Evolutionary conservation across 1,140 invertebrate species (phyloP).

Genomic region (Cotesia chilonis): DNA sequence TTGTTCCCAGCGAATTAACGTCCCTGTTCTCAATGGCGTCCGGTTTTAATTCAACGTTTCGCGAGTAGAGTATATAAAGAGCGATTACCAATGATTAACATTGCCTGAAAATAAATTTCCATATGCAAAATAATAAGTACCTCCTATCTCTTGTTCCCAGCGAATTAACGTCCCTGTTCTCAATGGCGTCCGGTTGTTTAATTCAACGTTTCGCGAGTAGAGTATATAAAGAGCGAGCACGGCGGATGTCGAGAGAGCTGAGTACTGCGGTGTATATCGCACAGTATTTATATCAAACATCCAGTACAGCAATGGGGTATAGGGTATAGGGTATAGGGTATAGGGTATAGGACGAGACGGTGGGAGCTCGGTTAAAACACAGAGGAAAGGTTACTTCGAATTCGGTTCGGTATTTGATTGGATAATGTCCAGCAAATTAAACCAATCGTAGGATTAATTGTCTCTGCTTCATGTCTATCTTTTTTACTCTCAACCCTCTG

Average conservation of each 20-base stretch:
- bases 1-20: slow-evolving; percentile 35
- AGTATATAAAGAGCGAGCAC: slow-evolving; percentile 23
- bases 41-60: slow-evolving; percentile 47
- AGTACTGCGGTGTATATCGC: background rate
- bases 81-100: slow-evolving; percentile 28
- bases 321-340: slow-evolving; percentile 12
- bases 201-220: slow-evolving; percentile 43
- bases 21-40: slow-evolving; percentile 41
- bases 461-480: slow-evolving; percentile 38
- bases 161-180: slow-evolving; percentile 39
- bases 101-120: slow-evolving; percentile 24
- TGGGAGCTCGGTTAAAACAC: background rate
- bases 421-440: slow-evolving; percentile 58
- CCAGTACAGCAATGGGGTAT: background rate
- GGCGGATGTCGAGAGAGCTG: slow-evolving; percentile 20
- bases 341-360: background rate
- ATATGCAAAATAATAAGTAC: slow-evolving; percentile 7
- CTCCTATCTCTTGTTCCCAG: slow-evolving; percentile 29
- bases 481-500: slow-evolving; percentile 13
- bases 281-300: slow-evolving; percentile 4
- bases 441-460: slow-evolving; percentile 58
- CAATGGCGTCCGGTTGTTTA: slow-evolving; percentile 48
- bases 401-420: slow-evolving; percentile 52
- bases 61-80: slow-evolving; percentile 30
- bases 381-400: slow-evolving; percentile 28